Base-by-base conservation (phyloP, 2,797 vertebrate genomes). In the Spinus olivaceus region DNA sequence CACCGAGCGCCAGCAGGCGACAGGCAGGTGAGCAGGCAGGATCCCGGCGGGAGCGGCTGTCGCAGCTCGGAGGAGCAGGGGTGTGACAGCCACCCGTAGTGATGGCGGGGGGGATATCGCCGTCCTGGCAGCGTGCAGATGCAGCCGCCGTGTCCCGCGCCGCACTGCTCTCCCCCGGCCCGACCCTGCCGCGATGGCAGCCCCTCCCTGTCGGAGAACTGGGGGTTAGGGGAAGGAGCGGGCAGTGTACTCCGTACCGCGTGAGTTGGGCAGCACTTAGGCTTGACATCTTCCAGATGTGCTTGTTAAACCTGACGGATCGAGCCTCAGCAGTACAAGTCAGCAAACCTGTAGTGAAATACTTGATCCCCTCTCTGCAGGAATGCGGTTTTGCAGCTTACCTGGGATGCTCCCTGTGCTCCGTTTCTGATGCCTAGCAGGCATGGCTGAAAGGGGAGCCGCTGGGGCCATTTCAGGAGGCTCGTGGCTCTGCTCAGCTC, bases 161-260 rank as follows among this genome's bases (percentile, higher is more conserved):
- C 0, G 0, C 73, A 14, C 41, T 0, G 1, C 28, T 59, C 9
- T 65, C 2, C 50, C 44, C 14, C 37, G 18, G 3, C n/a, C 33
- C 1, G 1, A 51, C 27, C 41, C 32, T 3, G 1, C 25, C 0
- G 0, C 4, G 1, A 10, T 4, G 39, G 65, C 70, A 64, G 27
- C 15, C 42, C 53, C 54, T 19, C 33, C 19, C 4, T 6, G 3
- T 2, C 0, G 1, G 42, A 46, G 15, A 89, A 37, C 6, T 0
- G 5, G 25, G 46, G 27, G 14, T 0, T 12, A 61, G n/a, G 41
- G 59, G 57, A 50, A 57, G 42, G 39, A 51, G 23, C 1, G 9
- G 33, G 44, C 5, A 5, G 1, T 2, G 2, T 53, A 8, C 46
- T 65, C 33, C 0, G 0, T 6, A 27, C 32, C 0, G 1, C 1